phyloP scores from a whole-genome alignment of 2,113 vertebrate species.

The Ictalurus furcatus region DNA sequence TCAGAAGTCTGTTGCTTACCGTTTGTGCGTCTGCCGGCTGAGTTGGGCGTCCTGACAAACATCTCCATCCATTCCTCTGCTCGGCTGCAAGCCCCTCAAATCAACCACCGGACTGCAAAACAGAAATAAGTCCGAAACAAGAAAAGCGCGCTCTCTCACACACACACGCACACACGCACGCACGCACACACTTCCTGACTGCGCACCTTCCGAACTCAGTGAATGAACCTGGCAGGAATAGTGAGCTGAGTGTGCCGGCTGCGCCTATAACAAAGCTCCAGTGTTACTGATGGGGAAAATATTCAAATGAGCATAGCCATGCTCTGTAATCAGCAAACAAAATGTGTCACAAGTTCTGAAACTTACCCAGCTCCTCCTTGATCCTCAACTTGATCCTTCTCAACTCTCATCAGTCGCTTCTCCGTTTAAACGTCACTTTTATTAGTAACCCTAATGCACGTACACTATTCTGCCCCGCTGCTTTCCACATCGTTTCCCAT shows the following conservation, averaged over 20 bases:
- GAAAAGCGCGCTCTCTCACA: conserved; percentile 24
- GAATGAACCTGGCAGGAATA: neutral
- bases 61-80: conserved; percentile 69
- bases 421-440: conserved; percentile 9
- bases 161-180: neutral
- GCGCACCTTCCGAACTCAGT: conserved; percentile 3
- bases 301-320: neutral
- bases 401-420: conserved; percentile 66
- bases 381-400: conserved; percentile 50
- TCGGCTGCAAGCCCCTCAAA: conserved; percentile 59
- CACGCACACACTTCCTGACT: neutral
- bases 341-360: neutral
- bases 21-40: conserved; percentile 61
- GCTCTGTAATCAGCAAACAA: neutral
- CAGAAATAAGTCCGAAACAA: neutral
- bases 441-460: conserved; percentile 18
- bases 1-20: conserved; percentile 59
- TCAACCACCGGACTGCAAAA: conserved; percentile 59
- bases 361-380: conserved; percentile 65
- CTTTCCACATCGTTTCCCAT: neutral
- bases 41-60: conserved; percentile 57
- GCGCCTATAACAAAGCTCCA: neutral
- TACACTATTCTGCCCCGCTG: neutral
- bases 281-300: conserved; percentile 8
- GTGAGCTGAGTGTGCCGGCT: neutral